phyloP scores from a whole-genome alignment of 2,797 vertebrate genomes.

The Limnodromus scolopaceus region DNA sequence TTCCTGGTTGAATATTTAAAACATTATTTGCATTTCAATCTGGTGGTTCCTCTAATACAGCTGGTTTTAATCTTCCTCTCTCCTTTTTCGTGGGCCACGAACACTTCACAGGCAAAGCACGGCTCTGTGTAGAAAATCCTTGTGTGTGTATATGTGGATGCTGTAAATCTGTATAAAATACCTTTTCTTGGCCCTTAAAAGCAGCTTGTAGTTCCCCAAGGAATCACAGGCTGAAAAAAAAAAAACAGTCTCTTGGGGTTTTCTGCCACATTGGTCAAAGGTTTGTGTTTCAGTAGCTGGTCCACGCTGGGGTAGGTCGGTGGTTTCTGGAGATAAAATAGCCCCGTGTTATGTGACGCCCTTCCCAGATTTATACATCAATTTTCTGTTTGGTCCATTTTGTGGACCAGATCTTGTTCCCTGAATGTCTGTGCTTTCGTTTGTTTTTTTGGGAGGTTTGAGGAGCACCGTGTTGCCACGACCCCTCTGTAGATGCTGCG shows the following conservation, averaged over 20 bases:
- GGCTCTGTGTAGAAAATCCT: not conserved
- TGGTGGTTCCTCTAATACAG: not conserved
- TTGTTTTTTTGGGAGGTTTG: not conserved
- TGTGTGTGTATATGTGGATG: not conserved
- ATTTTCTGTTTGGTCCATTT: not conserved
- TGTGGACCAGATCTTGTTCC: not conserved
- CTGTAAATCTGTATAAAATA: not conserved
- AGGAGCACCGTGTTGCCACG: accelerated
- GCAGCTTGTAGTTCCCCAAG: not conserved
- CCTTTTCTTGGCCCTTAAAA: not conserved
- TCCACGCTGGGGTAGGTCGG: not conserved
- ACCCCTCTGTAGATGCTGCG: not conserved
- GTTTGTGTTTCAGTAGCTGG: not conserved
- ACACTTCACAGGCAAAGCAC: not conserved
- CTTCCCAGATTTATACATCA: not conserved
- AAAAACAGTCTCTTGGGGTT: not conserved
- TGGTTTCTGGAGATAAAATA: not conserved
- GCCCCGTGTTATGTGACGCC: accelerated
- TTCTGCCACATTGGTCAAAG: not conserved
- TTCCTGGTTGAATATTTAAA: not conserved
- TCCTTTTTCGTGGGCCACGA: not conserved
- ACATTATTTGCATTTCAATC: not conserved
- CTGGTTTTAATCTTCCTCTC: not conserved
- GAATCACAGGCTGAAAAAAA: not conserved
- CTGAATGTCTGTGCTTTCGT: accelerated